Conservation (phyloP, 2,888 invertebrate species). For the Portevinia maculata region DNA sequence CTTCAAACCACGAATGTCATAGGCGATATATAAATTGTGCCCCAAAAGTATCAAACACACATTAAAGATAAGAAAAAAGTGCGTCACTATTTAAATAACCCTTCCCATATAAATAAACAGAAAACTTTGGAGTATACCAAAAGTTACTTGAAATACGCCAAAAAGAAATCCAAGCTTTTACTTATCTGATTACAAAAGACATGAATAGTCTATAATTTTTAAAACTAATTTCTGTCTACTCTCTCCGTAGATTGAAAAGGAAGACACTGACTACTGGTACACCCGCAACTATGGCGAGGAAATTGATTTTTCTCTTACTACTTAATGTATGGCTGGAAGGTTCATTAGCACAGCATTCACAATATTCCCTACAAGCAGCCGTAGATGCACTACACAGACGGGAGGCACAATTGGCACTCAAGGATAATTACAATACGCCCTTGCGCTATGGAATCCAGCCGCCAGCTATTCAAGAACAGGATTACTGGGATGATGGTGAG, state of each 20-base stretch:
- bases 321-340: conserved; percentile 60
- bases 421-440: conserved; percentile 75
- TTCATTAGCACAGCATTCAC: conserved; percentile 76
- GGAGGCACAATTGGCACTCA: conserved; percentile 77
- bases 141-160: neutral
- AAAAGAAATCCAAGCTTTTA: neutral
- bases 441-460: conserved; percentile 62
- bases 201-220: conserved; percentile 14
- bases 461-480: conserved; percentile 77
- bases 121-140: neutral
- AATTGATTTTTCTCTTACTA: conserved; percentile 72
- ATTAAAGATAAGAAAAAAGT: neutral
- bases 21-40: no score
- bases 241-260: conserved; percentile 21
- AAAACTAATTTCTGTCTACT: conserved; percentile 11
- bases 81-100: neutral
- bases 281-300: conserved; percentile 69
- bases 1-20: no score
- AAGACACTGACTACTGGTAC: conserved; percentile 43
- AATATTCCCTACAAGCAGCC: conserved; percentile 81
- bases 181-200: neutral
- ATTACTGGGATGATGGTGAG: conserved; percentile 82
- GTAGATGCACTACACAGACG: conserved; percentile 82
- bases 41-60: neutral
- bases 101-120: conserved; percentile 2